Conservation (phyloP, 2,888 invertebrate genomes). For the Hedya salicella region DNA sequence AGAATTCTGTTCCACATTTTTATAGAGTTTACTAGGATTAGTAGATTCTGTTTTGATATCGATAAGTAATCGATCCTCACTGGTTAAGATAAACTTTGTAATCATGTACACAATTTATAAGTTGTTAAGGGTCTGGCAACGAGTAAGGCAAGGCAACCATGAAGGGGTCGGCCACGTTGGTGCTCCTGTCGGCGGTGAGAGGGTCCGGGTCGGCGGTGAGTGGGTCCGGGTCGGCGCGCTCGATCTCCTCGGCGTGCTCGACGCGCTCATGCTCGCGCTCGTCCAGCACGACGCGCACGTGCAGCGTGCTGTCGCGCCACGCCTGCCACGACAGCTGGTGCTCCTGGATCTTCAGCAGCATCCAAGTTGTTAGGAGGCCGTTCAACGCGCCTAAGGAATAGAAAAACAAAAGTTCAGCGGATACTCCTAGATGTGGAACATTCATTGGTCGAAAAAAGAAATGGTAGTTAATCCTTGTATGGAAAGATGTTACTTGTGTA, state of each 20-base stretch:
- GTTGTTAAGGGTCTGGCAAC: slow-evolving; percentile 54
- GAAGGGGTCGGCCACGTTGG: slow-evolving; percentile 72
- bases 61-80: too few species aligned
- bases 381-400: slow-evolving; percentile 69
- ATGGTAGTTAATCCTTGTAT: too few species aligned
- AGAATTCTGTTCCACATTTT: too few species aligned
- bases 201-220: slow-evolving; percentile 56
- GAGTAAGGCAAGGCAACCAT: slow-evolving; percentile 66
- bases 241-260: slow-evolving; percentile 29
- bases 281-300: slow-evolving; percentile 73
- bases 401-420: neutral
- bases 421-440: too few species aligned
- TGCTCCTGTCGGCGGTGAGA: slow-evolving; percentile 53
- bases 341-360: slow-evolving; percentile 81
- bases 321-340: slow-evolving; percentile 79
- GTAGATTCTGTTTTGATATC: too few species aligned
- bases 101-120: neutral
- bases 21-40: too few species aligned
- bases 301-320: slow-evolving; percentile 78
- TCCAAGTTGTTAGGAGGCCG: slow-evolving; percentile 79
- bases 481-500: too few species aligned
- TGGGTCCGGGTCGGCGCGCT: slow-evolving; percentile 52
- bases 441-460: too few species aligned
- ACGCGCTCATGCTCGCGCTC: slow-evolving; percentile 47
- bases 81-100: too few species aligned